Conservation (phyloP, 2,113 vertebrate species). For the Semnopithecus entellus region DNA sequence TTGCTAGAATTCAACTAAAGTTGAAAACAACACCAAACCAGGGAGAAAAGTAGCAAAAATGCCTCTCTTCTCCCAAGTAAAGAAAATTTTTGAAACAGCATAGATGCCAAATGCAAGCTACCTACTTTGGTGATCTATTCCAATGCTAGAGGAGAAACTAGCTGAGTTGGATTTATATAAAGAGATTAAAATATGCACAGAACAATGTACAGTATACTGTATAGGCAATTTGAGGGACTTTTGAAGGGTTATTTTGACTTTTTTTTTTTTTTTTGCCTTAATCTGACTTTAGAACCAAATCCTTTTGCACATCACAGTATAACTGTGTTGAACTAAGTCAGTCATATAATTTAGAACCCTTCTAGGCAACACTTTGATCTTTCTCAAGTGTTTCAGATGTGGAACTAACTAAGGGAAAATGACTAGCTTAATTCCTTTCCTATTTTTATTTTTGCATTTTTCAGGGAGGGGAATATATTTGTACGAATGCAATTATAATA, state of each 20-base stretch:
- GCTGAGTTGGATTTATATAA: not conserved
- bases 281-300: not conserved
- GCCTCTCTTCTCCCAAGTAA: not conserved
- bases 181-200: conserved; percentile 11
- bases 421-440: not conserved
- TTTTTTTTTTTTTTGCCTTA: not conserved
- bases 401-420: not conserved
- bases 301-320: not conserved
- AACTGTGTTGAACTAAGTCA: not conserved
- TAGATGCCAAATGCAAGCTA: not conserved
- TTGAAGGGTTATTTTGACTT: conserved; percentile 1
- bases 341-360: not conserved
- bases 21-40: conserved; percentile 22
- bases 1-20: conserved; percentile 19
- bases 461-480: not conserved
- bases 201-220: not conserved
- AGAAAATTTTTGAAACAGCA: not conserved
- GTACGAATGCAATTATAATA: not conserved
- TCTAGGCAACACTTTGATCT: not conserved
- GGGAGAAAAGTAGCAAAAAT: conserved; percentile 22
- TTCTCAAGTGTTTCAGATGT: not conserved
- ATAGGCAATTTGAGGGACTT: not conserved
- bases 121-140: not conserved
- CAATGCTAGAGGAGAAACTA: not conserved
- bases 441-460: conserved; percentile 21